These are phyloP conservation scores for Glyptemys insculpta DNA, from an alignment of 2,797 vertebrate genomes.

Conservation along the genomic window DNA sequence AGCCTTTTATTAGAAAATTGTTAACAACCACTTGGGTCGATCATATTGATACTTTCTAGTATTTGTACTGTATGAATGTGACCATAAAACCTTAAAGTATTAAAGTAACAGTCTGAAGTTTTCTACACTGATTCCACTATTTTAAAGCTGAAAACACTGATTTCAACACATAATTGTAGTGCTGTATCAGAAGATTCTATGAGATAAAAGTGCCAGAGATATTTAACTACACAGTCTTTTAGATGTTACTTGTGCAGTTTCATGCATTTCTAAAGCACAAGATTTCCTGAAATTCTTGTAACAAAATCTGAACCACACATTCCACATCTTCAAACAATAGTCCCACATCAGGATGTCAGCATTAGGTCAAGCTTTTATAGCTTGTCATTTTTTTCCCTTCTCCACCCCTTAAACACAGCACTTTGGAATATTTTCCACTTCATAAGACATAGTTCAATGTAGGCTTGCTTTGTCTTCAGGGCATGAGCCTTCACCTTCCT, in stretches of 20 bases:
- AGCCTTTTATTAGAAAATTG: neutral
- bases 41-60: neutral
- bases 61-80: neutral
- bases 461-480: conserved; percentile 35
- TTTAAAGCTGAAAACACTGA: neutral
- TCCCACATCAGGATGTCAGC: conserved; percentile 73
- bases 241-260: conserved; percentile 10
- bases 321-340: conserved; percentile 77
- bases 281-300: conserved; percentile 69
- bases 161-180: neutral
- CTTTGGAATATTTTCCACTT: conserved; percentile 54
- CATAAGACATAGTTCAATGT: conserved; percentile 40
- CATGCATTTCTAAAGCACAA: conserved; percentile 53
- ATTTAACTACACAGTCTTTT: neutral
- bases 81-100: neutral
- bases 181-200: neutral
- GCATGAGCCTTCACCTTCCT: conserved; percentile 18
- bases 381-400: neutral
- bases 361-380: conserved; percentile 75
- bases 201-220: neutral
- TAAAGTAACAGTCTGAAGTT: neutral
- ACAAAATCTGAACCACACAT: conserved; percentile 72
- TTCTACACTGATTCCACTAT: neutral
- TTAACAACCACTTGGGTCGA: neutral
- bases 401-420: neutral